A percentile compares a stretch with the other conserved stretches of the same genome.
Conservation (phyloP, 2,113 vertebrate genomes). For the Salvelinus fontinalis region DNA sequence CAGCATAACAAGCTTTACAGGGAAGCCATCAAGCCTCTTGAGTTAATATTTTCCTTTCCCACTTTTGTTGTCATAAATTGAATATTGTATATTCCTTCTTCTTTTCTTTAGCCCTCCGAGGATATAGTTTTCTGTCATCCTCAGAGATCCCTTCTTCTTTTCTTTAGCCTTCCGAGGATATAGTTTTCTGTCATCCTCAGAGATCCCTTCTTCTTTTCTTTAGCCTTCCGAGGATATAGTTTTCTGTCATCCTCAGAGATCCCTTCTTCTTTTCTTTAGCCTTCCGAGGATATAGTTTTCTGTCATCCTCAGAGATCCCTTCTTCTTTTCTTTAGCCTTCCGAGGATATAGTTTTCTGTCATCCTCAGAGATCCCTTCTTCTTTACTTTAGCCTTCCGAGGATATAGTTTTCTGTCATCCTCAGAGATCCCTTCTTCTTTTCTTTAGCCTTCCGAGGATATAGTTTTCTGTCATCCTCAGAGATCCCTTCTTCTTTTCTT, state of each 20-base stretch:
- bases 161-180: neutral
- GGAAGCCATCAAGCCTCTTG: conserved; percentile 35
- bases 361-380: too few relatives aligned
- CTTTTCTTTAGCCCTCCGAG: too few relatives aligned
- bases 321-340: neutral
- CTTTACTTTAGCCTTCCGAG: neutral
- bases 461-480: too few relatives aligned
- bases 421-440: neutral
- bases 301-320: neutral
- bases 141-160: neutral
- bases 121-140: conserved; percentile 7
- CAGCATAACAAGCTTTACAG: conserved; percentile 22
- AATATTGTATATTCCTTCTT: conserved; percentile 1
- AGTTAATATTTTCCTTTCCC: conserved; percentile 28
- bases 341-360: too few relatives aligned
- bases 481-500: neutral
- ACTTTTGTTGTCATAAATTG: conserved; percentile 21
- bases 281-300: conserved; percentile 5
- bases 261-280: neutral
- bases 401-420: too few relatives aligned
- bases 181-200: neutral
- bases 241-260: neutral
- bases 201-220: neutral
- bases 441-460: neutral
- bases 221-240: conserved; percentile 3